Base-by-base conservation (phyloP, 2,113 vertebrate species). In the Oncorhynchus nerka region DNA sequence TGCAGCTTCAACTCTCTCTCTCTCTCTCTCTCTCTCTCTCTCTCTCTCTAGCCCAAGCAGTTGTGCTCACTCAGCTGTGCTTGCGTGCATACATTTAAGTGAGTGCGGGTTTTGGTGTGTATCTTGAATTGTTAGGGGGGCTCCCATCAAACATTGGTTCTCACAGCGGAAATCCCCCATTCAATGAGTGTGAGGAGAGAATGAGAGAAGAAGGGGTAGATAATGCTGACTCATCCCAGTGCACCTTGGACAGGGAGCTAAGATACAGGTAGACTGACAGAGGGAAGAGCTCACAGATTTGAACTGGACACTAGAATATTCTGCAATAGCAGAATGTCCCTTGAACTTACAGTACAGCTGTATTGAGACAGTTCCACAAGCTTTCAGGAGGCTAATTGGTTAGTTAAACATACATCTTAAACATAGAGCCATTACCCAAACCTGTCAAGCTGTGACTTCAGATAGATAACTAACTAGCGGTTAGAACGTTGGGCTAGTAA, bases 101-200 rank as follows among this genome's bases (percentile, higher is more conserved):
- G 59, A 22, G 59, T 62, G 59, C n/a, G 9, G 51, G 51, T 24
- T 51, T 51, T 55, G 66, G 28, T 59, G 74, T 76, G 74, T 61
- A 49, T 49, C 16, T 55, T 55, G 7, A 20, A 69, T 28, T 6
- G 28, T 49, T 22, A 11, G 74, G 74, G 32, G 66, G 67, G 57
- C 32, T 76, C 68, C 68, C 30, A 22, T 34, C 19, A 16, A 19
- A 68, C 48, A 19, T 13, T n/a, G 20, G 24, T 59, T 45, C 59
- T 72, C 16, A 32, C 45, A 12, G 48, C 16, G 64, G 64, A 73
- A 73, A 78, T 77, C 76, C 70, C 70, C 49, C 12, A 16, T 67
- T 26, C n/a, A 24, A 7, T 26, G 59, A 62, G 59, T 62, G 55
- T 57, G 9, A 45, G 39, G 39, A 11, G 20, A 24, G n/a, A 64